Conservation (phyloP, 1,140 invertebrate species). For the Drosophila navojoa region DNA sequence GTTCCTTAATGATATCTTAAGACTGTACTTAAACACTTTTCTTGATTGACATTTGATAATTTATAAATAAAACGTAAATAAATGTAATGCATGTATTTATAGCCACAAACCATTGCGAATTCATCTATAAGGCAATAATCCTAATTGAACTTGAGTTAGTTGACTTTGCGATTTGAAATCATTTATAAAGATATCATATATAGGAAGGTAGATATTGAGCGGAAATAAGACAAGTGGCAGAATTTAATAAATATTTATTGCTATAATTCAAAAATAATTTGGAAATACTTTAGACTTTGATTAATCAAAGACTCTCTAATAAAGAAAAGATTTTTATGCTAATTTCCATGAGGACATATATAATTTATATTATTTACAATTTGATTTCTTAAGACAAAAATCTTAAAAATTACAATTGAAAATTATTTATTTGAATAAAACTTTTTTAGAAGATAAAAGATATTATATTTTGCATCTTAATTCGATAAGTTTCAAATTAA, state of each 20-base stretch:
- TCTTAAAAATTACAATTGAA: background rate
- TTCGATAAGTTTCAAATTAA: too few species aligned
- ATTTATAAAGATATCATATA: background rate
- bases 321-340: too few species aligned
- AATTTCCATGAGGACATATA: too few species aligned
- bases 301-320: too few species aligned
- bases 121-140: conserved; percentile 8
- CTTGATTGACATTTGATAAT: conserved; percentile 37
- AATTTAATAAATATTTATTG: too few species aligned
- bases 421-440: background rate
- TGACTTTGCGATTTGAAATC: background rate
- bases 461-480: background rate
- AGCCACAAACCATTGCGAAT: conserved; percentile 2
- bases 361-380: background rate
- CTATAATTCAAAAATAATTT: too few species aligned
- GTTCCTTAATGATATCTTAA: conserved; percentile 11
- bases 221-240: too few species aligned
- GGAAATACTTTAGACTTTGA: too few species aligned
- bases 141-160: conserved; percentile 3
- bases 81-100: conserved; percentile 31
- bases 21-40: conserved; percentile 20
- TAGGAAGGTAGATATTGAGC: background rate
- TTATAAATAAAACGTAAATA: conserved; percentile 19
- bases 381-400: too few species aligned
- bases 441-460: background rate